Base-by-base conservation (phyloP, 2,113 vertebrate species). In the Nesogale talazaci region DNA sequence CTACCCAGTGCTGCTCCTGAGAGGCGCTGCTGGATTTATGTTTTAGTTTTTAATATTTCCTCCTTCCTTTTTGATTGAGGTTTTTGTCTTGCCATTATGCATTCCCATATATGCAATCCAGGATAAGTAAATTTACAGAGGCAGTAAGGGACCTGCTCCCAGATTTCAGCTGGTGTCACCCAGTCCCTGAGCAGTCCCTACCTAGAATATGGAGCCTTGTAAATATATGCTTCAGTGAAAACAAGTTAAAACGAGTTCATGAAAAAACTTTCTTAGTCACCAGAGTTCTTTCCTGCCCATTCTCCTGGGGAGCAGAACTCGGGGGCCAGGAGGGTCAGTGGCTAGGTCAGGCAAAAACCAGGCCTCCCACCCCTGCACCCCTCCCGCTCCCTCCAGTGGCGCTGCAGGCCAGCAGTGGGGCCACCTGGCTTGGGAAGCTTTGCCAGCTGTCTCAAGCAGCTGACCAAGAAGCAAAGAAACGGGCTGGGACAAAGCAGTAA, bases 401-500 rank as follows among this genome's bases (percentile, higher is more conserved):
- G 31, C 56, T 42, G 27, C 0, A 31, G 63, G 31, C 65, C 72
- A 14, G 79, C 29, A 34, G 29, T 25, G 36, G 40, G 38, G 29
- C n/a, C n/a, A 59, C 11, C 16, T 0, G 12, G 20, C 29, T 29
- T 20, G 3, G 25, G 67, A 29, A 36, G 36, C 16, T 31, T 15
- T 0, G n/a, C 70, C 36, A 36, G 5, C 17, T 27, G 20, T 6
- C 80, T 83, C 10, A 5, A 59, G 65, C 27, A 4, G 74, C 69
- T 82, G 65, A 77, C 20, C 23, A 36, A 40, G 34, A 83, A 14
- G 79, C 86, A 85, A 82, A 93, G 78, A 84, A 90, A 82, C 20
- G 83, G 76, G n/a, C 78, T 56, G 59, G 61, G 52, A 86, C 83
- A 65, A 34, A 22, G 1, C 29, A 29, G 23, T 97, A 96, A 95